Percentiles rank a stretch among this genome's conserved stretches.
Evolutionary conservation across 2,113 vertebrate species (phyloP).

Genomic region (Ia io): DNA sequence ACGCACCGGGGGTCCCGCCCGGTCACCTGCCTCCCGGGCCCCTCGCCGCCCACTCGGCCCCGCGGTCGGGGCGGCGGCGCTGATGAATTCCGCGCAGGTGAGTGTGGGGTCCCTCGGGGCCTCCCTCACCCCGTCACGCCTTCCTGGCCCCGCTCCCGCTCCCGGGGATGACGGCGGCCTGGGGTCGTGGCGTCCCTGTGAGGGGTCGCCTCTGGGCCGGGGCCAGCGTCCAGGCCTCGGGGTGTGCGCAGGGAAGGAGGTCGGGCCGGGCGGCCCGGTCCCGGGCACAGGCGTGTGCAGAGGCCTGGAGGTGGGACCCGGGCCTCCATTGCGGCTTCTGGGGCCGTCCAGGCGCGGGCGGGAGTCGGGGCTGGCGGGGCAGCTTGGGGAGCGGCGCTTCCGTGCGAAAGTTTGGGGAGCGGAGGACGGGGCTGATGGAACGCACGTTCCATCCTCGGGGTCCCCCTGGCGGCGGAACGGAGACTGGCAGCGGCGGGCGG

Average conservation of each 20-base stretch:
- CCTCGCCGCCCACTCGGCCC: neutral
- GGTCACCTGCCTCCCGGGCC: neutral
- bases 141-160: too few relatives aligned
- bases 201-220: neutral
- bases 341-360: too few relatives aligned
- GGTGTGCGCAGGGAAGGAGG: too few relatives aligned
- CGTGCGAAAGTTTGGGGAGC: neutral
- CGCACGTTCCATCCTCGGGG: fast-evolving
- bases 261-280: neutral
- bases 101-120: neutral
- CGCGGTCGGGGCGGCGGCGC: neutral
- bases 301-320: neutral
- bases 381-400: neutral
- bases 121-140: neutral
- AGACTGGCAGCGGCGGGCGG: neutral
- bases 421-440: neutral
- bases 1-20: neutral
- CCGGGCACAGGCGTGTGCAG: neutral
- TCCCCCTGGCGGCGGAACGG: neutral
- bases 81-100: neutral
- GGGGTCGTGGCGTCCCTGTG: too few relatives aligned
- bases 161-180: too few relatives aligned
- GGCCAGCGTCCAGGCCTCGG: too few relatives aligned
- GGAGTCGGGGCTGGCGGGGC: neutral
- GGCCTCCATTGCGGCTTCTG: too few relatives aligned